Evolutionary conservation across 2,797 vertebrate species (phyloP), one percentile per base, ranked within the genome.

Genomic region (Phalanger gymnotis): DNA sequence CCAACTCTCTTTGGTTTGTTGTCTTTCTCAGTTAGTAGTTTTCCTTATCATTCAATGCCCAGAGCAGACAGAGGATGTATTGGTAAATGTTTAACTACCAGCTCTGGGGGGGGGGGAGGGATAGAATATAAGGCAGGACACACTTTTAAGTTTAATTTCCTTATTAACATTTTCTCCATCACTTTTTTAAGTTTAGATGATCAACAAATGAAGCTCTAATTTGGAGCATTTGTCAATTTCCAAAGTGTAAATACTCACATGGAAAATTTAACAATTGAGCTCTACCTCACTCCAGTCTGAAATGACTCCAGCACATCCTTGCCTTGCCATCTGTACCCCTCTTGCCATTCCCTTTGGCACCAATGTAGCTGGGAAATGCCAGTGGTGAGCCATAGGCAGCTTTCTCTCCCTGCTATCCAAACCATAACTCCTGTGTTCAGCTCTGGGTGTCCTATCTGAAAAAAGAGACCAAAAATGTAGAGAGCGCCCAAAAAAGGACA

Each of bases 81-180:
- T 40, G n/a, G 66, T 73, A 73, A 73, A 40, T 40, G 16, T 73
- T 40, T 40, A 73, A 73, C 66, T 22, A 47, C 66, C 6, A 81
- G 66, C 6, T 81, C n/a, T 40, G 2, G n/a, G n/a, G 13, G 31
- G 13, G 2, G 0, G 5, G 19, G 22, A 0, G 25, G 3, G 22
- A 25, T 87, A 51, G 3, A 87, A 51, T 51, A 25, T 87, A 51
- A 51, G 40, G 73, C 22, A 87, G 40, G 25, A 12, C 73, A 87
- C 51, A 87, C 40, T 87, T 87, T 87, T 25, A 51, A 87, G 22
- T 57, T 57, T 57, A 57, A 57, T 57, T 40, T 51, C 40, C 22
- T 27, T 87, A 51, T 87, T 87, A 51, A 87, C 0, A 47, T 22
- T 87, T 87, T 47, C n/a, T 47, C n/a, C 22, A 47, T 47, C 40